Conservation (phyloP, 2,888 invertebrate genomes). For the Chalcis sispes region DNA sequence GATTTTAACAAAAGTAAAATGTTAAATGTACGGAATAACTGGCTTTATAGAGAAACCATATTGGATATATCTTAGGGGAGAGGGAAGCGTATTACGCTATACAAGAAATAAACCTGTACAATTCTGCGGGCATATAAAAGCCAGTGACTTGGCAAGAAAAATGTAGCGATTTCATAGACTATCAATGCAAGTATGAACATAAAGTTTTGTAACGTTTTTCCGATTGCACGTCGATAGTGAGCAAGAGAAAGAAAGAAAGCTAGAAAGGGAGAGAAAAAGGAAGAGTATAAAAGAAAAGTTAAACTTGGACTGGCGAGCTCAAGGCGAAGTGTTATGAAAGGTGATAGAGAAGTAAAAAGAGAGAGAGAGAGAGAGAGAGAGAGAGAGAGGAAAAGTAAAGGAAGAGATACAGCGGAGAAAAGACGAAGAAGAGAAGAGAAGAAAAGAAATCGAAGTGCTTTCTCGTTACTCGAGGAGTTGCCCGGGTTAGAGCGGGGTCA, state of each 20-base stretch:
- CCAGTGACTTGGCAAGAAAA: slow-evolving; percentile 39
- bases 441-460: slow-evolving; percentile 24
- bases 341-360: neutral
- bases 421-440: slow-evolving; percentile 1
- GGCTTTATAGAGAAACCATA: too few species aligned
- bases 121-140: slow-evolving; percentile 9
- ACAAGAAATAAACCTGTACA: slow-evolving; percentile 6
- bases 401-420: neutral
- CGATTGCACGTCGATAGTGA: neutral
- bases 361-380: neutral
- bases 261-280: neutral
- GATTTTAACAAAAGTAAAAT: too few species aligned
- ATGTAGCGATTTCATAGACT: slow-evolving; percentile 46
- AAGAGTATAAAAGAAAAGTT: neutral
- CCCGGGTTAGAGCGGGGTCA: neutral
- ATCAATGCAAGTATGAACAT: slow-evolving; percentile 50
- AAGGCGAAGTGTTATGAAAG: neutral
- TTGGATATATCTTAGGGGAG: too few species aligned
- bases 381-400: neutral
- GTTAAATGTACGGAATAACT: too few species aligned
- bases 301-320: neutral
- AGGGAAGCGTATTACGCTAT: neutral
- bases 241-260: neutral
- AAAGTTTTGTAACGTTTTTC: slow-evolving; percentile 39
- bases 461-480: slow-evolving; percentile 8